Conservation (phyloP, 2,888 invertebrate species). For the Ypsolopha scabrella region DNA sequence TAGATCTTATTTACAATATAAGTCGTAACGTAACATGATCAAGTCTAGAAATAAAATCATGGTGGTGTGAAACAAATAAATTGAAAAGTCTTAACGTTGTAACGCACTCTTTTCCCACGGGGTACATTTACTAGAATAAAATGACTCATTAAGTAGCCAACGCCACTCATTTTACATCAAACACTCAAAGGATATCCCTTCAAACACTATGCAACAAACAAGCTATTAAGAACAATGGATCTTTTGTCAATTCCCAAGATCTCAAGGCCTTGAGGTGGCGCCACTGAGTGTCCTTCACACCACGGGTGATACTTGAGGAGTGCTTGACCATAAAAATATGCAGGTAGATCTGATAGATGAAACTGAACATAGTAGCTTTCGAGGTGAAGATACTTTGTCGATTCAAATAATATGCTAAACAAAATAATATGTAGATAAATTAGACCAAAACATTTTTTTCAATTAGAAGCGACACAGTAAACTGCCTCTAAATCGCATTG, state of each 20-base stretch:
- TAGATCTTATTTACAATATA: no score
- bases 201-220: background rate
- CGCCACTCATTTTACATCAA: background rate
- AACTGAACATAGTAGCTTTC: background rate
- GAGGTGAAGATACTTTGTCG: background rate
- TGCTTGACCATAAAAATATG: background rate
- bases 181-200: background rate
- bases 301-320: constrained; percentile 19
- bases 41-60: no score
- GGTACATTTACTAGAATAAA: no score
- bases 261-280: constrained; percentile 35
- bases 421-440: background rate
- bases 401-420: background rate
- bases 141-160: no score
- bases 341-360: background rate
- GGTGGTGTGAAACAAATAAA: no score
- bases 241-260: constrained; percentile 14
- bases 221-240: background rate
- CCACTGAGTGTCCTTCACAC: constrained; percentile 47
- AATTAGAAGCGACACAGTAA: background rate
- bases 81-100: no score
- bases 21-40: no score
- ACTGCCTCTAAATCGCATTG: background rate
- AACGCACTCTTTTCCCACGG: no score
- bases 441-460: background rate